These are phyloP conservation scores for Turritopsis dohrnii DNA, from an alignment of 30 jellyfish, hydroid and myxozoan genomes.

Conservation along the genomic window DNA sequence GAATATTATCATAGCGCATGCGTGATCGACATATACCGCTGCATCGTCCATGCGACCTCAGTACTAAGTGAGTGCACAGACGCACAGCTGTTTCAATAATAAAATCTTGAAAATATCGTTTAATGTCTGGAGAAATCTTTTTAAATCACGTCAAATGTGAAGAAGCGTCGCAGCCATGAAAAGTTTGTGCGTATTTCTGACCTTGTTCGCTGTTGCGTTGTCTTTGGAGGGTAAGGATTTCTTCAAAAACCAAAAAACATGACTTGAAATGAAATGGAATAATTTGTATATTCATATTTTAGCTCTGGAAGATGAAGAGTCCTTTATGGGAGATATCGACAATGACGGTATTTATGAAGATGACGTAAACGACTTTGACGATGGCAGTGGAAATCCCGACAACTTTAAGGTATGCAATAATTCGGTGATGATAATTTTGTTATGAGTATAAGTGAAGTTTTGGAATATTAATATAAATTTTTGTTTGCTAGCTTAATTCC, in stretches of 20 bases:
- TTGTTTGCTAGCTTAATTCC: too few species aligned
- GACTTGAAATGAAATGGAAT: too few species aligned
- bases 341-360: background rate
- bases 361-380: background rate
- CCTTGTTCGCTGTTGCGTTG: background rate
- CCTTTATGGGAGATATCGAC: background rate
- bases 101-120: background rate
- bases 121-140: background rate
- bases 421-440: too few species aligned
- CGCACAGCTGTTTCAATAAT: background rate
- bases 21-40: too few species aligned
- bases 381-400: background rate
- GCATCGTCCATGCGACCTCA: too few species aligned
- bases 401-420: background rate
- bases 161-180: background rate
- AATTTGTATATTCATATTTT: too few species aligned
- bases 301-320: background rate
- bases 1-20: too few species aligned
- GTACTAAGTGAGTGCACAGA: background rate
- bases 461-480: too few species aligned
- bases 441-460: too few species aligned
- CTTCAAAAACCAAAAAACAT: too few species aligned
- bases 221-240: background rate
- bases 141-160: background rate
- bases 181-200: background rate